phyloP scores from a whole-genome alignment of 1,140 invertebrate genomes.

The Halesus radiatus region DNA sequence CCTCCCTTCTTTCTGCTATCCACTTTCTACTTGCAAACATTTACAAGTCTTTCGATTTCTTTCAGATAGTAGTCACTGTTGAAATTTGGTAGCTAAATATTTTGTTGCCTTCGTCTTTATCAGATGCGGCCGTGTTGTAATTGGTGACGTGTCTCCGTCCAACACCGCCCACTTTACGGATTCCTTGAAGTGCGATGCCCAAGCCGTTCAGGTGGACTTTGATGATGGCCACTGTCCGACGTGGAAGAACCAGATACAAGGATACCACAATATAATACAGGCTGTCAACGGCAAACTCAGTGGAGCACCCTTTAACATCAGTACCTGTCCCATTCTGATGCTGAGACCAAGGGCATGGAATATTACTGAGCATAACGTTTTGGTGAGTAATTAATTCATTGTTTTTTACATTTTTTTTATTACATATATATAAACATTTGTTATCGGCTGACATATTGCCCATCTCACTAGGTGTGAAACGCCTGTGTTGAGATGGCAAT shows the following conservation, averaged over 20 bases:
- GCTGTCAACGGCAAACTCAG: constrained; percentile 71
- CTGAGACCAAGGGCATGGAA: constrained; percentile 82
- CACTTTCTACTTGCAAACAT: too few relatives aligned
- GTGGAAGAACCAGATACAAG: constrained; percentile 78
- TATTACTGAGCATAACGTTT: constrained; percentile 80
- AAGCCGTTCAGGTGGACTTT: constrained; percentile 77
- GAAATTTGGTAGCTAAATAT: background rate
- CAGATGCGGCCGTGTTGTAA: constrained; percentile 71
- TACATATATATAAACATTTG: too few relatives aligned
- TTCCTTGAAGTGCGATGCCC: constrained; percentile 69
- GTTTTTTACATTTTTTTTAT: too few relatives aligned
- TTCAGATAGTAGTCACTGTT: too few relatives aligned
- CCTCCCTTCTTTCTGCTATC: too few relatives aligned
- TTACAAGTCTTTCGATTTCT: background rate
- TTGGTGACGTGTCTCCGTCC: constrained; percentile 75
- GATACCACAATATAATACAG: constrained; percentile 75
- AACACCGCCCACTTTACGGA: constrained; percentile 70
- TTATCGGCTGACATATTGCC: too few relatives aligned
- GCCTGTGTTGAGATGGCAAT: too few relatives aligned
- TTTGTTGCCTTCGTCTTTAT: background rate
- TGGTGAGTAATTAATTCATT: constrained; percentile 65
- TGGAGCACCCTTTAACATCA: constrained; percentile 67
- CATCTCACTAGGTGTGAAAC: too few relatives aligned
- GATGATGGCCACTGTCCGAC: constrained; percentile 83
- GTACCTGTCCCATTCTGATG: constrained; percentile 74